A percentile compares a stretch with the other conserved stretches of the same genome.
phyloP scores from a whole-genome alignment of 2,888 invertebrate genomes.

The Ophioninae sp. region DNA sequence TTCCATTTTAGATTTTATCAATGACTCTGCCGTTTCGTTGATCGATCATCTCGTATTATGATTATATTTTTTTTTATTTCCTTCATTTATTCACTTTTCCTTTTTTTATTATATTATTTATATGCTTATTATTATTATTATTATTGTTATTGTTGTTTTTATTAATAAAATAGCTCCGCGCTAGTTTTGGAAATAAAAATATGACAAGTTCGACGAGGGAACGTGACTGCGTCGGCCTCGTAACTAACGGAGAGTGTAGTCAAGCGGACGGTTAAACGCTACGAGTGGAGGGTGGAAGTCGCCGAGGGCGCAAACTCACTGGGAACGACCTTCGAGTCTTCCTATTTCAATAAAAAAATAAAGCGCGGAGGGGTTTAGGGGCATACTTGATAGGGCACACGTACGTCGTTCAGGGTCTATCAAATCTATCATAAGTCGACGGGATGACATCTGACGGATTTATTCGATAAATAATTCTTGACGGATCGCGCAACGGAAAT shows the following conservation, averaged over 20 bases:
- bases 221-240: conserved; percentile 32
- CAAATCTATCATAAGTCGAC: background rate
- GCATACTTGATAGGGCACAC: background rate
- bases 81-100: background rate
- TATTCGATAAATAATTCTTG: background rate
- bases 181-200: conserved; percentile 1
- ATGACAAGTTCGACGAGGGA: conserved; percentile 7
- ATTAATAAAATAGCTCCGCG: background rate
- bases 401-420: background rate
- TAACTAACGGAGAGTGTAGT: conserved; percentile 6
- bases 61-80: background rate
- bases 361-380: background rate
- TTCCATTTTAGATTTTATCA: background rate
- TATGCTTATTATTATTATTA: background rate
- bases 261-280: background rate
- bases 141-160: background rate
- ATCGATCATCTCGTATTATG: background rate
- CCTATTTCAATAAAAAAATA: background rate
- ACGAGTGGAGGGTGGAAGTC: conserved; percentile 27
- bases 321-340: conserved; percentile 11
- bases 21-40: background rate
- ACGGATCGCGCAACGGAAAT: background rate
- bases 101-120: background rate
- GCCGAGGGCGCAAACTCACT: conserved; percentile 51
- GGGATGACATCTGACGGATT: background rate